Evolutionary conservation across 2,888 invertebrate genomes (phyloP).

Genomic region (Heteromurus nitidus): DNA sequence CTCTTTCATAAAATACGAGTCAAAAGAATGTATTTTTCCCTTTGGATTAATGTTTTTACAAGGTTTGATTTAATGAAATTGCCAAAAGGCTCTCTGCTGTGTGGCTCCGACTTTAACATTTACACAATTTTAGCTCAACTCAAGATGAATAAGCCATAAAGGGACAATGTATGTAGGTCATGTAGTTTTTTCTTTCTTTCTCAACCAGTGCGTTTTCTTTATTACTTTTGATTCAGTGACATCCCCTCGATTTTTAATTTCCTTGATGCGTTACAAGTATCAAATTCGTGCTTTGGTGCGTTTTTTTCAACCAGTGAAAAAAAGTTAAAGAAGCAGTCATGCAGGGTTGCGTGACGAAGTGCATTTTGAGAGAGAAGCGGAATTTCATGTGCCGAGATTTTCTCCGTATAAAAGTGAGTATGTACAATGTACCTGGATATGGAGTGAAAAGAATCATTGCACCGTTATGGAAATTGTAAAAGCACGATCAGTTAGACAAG

Average conservation of each 20-base stretch:
- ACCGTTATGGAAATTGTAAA: not conserved
- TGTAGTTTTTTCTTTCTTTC: not conserved
- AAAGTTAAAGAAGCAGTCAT: no score
- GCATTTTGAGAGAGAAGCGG: conserved; percentile 33
- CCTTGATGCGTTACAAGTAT: conserved; percentile 35
- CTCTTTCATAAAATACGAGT: no score
- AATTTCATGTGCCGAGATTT: conserved; percentile 27
- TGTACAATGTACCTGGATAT: not conserved
- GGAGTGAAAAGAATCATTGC: not conserved
- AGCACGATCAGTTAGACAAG: conserved; percentile 5
- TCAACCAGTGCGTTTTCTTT: not conserved
- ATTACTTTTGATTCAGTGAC: conserved; percentile 17
- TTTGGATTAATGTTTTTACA: no score
- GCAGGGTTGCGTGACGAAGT: conserved; percentile 55
- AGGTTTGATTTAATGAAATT: no score
- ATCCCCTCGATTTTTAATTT: conserved; percentile 49
- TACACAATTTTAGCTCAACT: no score
- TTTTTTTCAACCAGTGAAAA: conserved; percentile 9
- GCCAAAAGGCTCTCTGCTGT: no score
- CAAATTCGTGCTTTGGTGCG: conserved; percentile 7
- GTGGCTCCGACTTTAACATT: no score
- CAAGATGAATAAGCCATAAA: no score
- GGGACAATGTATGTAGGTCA: no score
- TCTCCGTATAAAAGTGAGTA: conserved; percentile 40
- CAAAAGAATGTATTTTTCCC: no score